Base-by-base conservation (phyloP, 2,888 invertebrate species). In the Aelia acuminata region DNA sequence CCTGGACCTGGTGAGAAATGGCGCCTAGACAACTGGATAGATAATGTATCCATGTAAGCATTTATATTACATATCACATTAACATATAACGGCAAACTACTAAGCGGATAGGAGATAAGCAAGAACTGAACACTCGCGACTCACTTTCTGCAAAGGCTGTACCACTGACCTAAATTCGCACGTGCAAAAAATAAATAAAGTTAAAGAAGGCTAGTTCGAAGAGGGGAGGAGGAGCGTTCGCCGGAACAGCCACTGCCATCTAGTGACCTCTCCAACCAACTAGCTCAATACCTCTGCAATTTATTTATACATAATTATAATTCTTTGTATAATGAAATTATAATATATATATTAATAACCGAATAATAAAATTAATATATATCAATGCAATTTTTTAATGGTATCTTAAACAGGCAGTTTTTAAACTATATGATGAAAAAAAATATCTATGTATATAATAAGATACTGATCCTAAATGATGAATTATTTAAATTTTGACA, bases 101-200 rank as follows among this genome's bases (percentile, higher is more conserved):
- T 18, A 47, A n/a, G 13, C 43, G 43, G 43, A 15, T n/a, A 47
- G n/a, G 5, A 80, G 80, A 80, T 80, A 43, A 47, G 43, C 43
- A 43, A 47, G n/a, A 13, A 80, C 80, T 80, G 87, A 26, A 8
- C 48, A 47, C 48, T 18, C 63, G 47, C 70, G 57, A 26, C 48
- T 70, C 63, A 57, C 87, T 87, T 89, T 89, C 88, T 87, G 84
- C 84, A 57, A 86, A 63, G 89, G 84, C 89, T 89, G 89, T 89
- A 89, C 89, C 85, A 86, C 84, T 89, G 89, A 89, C 89, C 89
- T 88, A 89, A 89, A 89, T 89, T 89, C 84, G 89, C 89, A 89
- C 89, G 89, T 89, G 89, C 89, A 89, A 89, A 89, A 89, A 88
- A 87, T 89, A 87, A 89, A 87, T 86, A 88, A 88, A 88, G 86